These are phyloP conservation scores for Rotaria magnacalcarata DNA, from an alignment of 2,888 invertebrate genomes.

Conservation along the genomic window DNA sequence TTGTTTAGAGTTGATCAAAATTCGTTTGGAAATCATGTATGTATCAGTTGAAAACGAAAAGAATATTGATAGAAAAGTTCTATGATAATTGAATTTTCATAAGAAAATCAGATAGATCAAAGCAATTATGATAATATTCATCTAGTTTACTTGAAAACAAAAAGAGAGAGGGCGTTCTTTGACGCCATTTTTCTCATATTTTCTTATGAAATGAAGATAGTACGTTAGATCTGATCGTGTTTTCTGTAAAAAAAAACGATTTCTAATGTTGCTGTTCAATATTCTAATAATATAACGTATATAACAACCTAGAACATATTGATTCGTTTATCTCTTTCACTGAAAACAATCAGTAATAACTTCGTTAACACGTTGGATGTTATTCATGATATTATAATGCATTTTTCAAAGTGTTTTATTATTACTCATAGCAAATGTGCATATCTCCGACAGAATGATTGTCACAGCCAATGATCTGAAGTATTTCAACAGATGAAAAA, in stretches of 20 bases:
- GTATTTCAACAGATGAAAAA: too few relatives aligned
- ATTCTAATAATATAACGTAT: not conserved
- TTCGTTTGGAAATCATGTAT: too few relatives aligned
- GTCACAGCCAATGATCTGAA: too few relatives aligned
- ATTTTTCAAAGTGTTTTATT: not conserved
- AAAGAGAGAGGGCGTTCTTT: conserved; percentile 16
- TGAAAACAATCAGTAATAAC: not conserved
- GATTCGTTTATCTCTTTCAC: not conserved
- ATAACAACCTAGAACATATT: not conserved
- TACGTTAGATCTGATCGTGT: not conserved
- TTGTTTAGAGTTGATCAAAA: too few relatives aligned
- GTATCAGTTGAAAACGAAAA: too few relatives aligned
- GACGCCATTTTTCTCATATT: not conserved
- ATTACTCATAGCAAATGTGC: too few relatives aligned
- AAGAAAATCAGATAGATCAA: not conserved
- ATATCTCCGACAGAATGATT: too few relatives aligned
- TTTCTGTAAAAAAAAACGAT: not conserved
- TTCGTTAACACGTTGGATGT: not conserved
- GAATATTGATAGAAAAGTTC: too few relatives aligned
- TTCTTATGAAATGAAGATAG: not conserved
- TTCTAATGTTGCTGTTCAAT: not conserved
- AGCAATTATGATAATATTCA: not conserved
- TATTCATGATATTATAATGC: not conserved
- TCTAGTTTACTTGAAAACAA: not conserved
- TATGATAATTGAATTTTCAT: not conserved